Base-by-base conservation (phyloP, 1,140 invertebrate species). In the Leptinotarsa undecemlineata region DNA sequence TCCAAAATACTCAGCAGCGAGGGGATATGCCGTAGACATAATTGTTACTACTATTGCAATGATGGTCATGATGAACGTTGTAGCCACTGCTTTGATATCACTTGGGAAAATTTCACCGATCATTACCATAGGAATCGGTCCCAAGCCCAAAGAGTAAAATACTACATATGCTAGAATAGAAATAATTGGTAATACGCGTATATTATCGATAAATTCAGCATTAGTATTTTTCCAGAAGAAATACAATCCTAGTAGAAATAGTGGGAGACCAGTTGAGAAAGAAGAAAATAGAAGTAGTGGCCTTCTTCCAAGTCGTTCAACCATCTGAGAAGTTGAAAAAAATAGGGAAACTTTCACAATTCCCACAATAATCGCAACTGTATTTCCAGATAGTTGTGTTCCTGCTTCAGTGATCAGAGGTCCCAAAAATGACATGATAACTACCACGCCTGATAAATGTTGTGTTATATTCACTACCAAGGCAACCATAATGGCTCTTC, bases 61-160 rank as follows among this genome's bases (percentile, higher is more conserved):
- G 15, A 51, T 1, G 4, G 68, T 70, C 68, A 70, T 70, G 0
- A 92, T 92, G 6, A 94, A 87, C 0, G 92, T 90, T 1, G 92
- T 91, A 1, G 93, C 94, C 3, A 89, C 85, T 0, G 92, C 91
- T 82, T 94, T 92, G 1, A 94, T 90, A 77, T 92, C 90, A 0
- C 90, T 86, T 1, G 95, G 90, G 78, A 96, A 94, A 77, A 96
- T 89, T 85, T 97, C 93, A 3, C 91, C 92, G 88, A 95, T 91
- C 47, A 97, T 89, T 1, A 94, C 90, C 93, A 94, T 95, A 0
- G 94, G 93, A 14, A 96, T 85, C 0, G 95, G 94, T 1, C 95
- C 95, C 79, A 95, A 92, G 5, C 93, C 93, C 83, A 90, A 85
- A 85, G 90, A 90, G 81, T 92, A 93, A 0, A 90, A 87, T 23